A percentile compares a stretch with the other conserved stretches of the same genome.
Evolutionary conservation across 2,797 vertebrate species (phyloP).

Genomic region (Gephyroberyx darwinii): DNA sequence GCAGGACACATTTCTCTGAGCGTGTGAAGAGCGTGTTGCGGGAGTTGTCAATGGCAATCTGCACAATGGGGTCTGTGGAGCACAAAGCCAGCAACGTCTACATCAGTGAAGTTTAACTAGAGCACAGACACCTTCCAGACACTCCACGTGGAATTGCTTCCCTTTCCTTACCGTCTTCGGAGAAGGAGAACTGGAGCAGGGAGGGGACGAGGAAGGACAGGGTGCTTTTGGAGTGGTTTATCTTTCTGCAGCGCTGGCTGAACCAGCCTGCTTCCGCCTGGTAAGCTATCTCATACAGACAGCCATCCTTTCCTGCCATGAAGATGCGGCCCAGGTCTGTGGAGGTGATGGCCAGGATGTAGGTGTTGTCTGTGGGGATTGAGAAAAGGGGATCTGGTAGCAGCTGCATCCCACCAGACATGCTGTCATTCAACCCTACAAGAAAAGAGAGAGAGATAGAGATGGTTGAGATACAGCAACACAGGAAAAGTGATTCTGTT

Average conservation of each 20-base stretch:
- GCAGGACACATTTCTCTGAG: constrained; percentile 95
- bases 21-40: constrained; percentile 92
- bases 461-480: constrained; percentile 14
- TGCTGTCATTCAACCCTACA: constrained; percentile 89
- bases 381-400: constrained; percentile 96
- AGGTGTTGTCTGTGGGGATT: constrained; percentile 96
- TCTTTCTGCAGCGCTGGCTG: constrained; percentile 95
- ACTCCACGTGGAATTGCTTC: not conserved
- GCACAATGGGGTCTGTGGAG: constrained; percentile 91
- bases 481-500: not conserved
- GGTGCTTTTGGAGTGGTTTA: constrained; percentile 96
- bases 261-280: constrained; percentile 99
- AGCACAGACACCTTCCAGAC: not conserved
- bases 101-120: not conserved
- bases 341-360: constrained; percentile 91
- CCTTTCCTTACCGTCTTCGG: constrained; percentile 90
- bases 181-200: constrained; percentile 95
- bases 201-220: constrained; percentile 96
- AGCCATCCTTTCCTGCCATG: constrained; percentile 96
- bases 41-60: constrained; percentile 95
- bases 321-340: constrained; percentile 94
- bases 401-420: constrained; percentile 94
- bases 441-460: constrained; percentile 25
- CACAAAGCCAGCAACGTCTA: constrained; percentile 6
- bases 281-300: constrained; percentile 97